A percentile compares a stretch with the other conserved stretches of the same genome.
Conservation (phyloP, 2,113 vertebrate genomes). For the Ceratotherium simum region DNA sequence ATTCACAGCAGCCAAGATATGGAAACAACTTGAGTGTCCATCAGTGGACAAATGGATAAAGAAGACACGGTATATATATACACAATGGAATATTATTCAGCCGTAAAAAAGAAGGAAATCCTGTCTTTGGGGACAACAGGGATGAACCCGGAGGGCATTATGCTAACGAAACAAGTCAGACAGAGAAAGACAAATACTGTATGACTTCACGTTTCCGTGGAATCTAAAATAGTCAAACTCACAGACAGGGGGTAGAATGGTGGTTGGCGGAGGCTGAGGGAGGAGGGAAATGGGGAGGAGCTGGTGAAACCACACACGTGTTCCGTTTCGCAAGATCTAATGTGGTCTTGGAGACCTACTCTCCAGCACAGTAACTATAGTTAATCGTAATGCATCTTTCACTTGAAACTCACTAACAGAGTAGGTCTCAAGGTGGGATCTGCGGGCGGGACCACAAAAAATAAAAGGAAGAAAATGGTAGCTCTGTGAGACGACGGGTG, state of each 20-base stretch:
- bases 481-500: fast-evolving
- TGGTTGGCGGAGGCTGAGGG: too few species aligned
- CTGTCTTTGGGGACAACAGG: not conserved
- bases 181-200: not conserved
- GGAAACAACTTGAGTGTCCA: not conserved
- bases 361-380: fast-evolving
- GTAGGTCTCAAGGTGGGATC: not conserved
- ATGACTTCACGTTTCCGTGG: not conserved
- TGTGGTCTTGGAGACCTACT: not conserved
- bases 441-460: not conserved
- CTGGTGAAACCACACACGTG: not conserved
- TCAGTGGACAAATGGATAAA: not conserved
- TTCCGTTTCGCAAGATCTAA: not conserved
- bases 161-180: not conserved
- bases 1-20: not conserved
- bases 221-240: not conserved
- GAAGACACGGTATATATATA: not conserved
- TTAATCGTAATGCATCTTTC: not conserved
- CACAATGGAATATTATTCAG: not conserved
- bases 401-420: not conserved
- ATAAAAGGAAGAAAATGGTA: not conserved
- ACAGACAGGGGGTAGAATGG: not conserved
- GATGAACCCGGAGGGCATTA: not conserved
- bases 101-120: not conserved
- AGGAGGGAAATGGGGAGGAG: not conserved